phyloP scores from a whole-genome alignment of 2,888 invertebrate genomes.

The Saturnia japonica region DNA sequence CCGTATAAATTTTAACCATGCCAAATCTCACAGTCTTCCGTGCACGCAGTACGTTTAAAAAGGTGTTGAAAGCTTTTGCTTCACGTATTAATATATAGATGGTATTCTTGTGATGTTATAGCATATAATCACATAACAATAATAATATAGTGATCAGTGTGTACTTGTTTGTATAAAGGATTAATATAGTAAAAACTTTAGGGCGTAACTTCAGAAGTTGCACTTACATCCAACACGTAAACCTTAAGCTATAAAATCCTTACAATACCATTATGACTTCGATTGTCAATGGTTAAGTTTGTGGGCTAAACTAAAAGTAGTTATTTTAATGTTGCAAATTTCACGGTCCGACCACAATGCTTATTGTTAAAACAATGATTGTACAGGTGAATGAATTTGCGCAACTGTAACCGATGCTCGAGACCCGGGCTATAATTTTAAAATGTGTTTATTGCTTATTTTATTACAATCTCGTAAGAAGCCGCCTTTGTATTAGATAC shows the following conservation, averaged over 20 bases:
- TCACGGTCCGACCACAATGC: constrained; percentile 41
- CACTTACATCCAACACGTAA: not conserved
- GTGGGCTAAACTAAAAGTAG: constrained; percentile 33
- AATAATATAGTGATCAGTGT: too few relatives aligned
- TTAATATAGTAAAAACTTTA: not conserved
- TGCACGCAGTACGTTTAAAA: too few relatives aligned
- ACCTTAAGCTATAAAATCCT: not conserved
- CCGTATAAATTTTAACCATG: too few relatives aligned
- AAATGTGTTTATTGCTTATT: constrained; percentile 16
- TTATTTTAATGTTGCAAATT: constrained; percentile 40
- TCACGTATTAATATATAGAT: too few relatives aligned
- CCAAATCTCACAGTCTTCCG: too few relatives aligned
- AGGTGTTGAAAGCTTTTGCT: too few relatives aligned
- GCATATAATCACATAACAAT: too few relatives aligned
- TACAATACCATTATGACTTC: not conserved
- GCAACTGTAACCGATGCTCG: constrained; percentile 14
- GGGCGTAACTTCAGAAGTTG: not conserved
- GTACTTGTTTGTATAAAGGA: too few relatives aligned
- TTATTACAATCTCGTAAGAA: not conserved
- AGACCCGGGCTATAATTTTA: not conserved
- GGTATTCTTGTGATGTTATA: too few relatives aligned
- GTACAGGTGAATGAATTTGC: constrained; percentile 6
- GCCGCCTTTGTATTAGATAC: not conserved
- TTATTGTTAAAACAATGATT: constrained; percentile 45
- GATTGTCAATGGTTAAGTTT: constrained; percentile 1